Evolutionary conservation across 2,888 invertebrate genomes (phyloP), one percentile per base, ranked within the genome.

Genomic region (Fissipunctia ypsillon): DNA sequence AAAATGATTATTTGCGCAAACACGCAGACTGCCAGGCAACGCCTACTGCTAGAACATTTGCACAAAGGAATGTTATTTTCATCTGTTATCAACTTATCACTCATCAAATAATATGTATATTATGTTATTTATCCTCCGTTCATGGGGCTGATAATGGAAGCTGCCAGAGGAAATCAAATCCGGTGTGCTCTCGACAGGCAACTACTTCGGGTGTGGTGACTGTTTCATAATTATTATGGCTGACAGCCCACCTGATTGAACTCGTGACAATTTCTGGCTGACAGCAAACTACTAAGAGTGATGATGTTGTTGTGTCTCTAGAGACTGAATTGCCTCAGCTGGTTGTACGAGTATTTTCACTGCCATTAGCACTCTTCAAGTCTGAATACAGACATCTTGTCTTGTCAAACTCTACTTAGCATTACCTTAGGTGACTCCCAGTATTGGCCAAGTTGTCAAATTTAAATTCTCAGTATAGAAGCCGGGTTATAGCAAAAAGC

Each of bases 1-100:
- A 54, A 74, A 56, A 68, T 80, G 16, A 80, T 56, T 54, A 75
- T 60, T 81, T 75, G 43, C 60, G 48, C 64, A 80, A 73, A 80
- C 43, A 35, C 45, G 43, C 25, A 0, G n/a, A 50, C 35, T 64
- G 75, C 59, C 67, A 68, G 80, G 12, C 79, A 35, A 45, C 64
- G 52, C 63, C 41, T 71, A 59, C 76, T 22, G 2, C 22, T 16
- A 52, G 25, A 31, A 41, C 5, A 57, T 80, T 64, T 69, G 48
- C 67, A 80, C 38, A 65, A 60, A 75, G 3, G 3, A 65, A 50
- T 68, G 54, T 68, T 74, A 54, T 64, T 54, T n/a, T 28, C 25
- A 64, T 16, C 10, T 35, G 43, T 78, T 80, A 78, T 66, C 80
- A 67, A n/a, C n/a, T n/a, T 63, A 78, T 66, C 73, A 68, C 45